Evolutionary conservation across 1,140 invertebrate species (phyloP).

Genomic region (Macrotrachela quadricornifera): DNA sequence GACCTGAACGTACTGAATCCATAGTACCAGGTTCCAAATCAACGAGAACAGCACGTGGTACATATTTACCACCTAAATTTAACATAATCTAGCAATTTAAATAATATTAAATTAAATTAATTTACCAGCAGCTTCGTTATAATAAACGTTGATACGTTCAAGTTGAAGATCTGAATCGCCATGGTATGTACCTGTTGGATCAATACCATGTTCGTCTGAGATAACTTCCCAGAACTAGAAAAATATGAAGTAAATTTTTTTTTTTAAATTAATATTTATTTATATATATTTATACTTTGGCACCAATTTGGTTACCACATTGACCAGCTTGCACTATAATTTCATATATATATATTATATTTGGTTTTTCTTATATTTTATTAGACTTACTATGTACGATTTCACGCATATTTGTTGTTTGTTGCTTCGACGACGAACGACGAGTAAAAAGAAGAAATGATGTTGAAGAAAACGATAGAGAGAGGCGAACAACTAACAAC

Average conservation of each 20-base stretch:
- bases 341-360: conserved; percentile 31
- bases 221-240: conserved; percentile 33
- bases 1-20: conserved; percentile 61
- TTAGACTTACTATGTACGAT: conserved; percentile 23
- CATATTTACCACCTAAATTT: conserved; percentile 48
- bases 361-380: too few species aligned
- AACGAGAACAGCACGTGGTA: conserved; percentile 65
- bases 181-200: conserved; percentile 32
- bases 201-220: conserved; percentile 35
- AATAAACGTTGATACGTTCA: conserved; percentile 73
- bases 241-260: too few species aligned
- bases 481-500: too few species aligned
- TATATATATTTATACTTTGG: neutral
- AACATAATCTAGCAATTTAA: too few species aligned
- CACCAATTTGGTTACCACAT: conserved; percentile 67
- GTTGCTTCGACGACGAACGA: neutral
- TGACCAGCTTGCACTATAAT: conserved; percentile 62
- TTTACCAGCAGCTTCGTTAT: conserved; percentile 50
- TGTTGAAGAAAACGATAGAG: too few species aligned
- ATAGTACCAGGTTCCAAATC: conserved; percentile 82
- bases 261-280: too few species aligned
- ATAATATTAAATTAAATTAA: too few species aligned
- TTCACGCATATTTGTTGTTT: conserved; percentile 28
- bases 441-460: too few species aligned
- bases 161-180: conserved; percentile 41